Evolutionary conservation across 1,140 invertebrate genomes (phyloP), one percentile per base, ranked within the genome.

Genomic region (Drosophila subobscura): DNA sequence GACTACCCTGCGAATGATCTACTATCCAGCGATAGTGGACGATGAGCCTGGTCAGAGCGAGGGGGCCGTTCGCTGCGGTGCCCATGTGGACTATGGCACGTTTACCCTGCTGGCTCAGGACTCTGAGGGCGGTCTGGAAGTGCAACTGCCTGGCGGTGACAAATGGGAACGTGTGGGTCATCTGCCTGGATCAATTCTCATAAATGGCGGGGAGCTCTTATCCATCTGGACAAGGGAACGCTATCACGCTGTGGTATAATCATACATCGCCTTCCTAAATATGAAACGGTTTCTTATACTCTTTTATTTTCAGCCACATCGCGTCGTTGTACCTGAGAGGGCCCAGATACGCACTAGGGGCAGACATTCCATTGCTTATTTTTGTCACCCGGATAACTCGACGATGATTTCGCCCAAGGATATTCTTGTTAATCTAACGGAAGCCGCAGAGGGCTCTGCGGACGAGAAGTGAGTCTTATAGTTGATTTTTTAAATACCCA

Each of bases 181-280:
- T 81, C 92, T 97, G 25, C 95, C 95, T 0, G 95, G 95, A 25
- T 95, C 96, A 4, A 95, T 97, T 63, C 92, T 97, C 16, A 93
- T 97, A 22, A 96, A 96, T 76, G 94, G 95, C 16, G 96, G 96
- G 10, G 95, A 97, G 77, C 92, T 97, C 45, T 90, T 97, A 37
- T 94, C 95, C 45, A 92, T 93, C 33, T 97, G 96, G 96, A 97
- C 96, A 2, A 93, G 93, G 23, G 94, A 95, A 55, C 92, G 93
- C 22, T 93, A 96, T 49, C 93, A 94, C 3, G 95, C 96, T 37
- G 92, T 96, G 78, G 95, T 95, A 89, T 92, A 92, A 16, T 37
- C 14, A 29, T 7, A 2, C n/a, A 7, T 2, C 0, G 16, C 14
- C 1, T 42, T 4, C 14, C 10, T 37, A 0, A 12, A 33, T 3